Conservation (phyloP, 2,113 vertebrate genomes). For the Orientallactaga bullata region DNA sequence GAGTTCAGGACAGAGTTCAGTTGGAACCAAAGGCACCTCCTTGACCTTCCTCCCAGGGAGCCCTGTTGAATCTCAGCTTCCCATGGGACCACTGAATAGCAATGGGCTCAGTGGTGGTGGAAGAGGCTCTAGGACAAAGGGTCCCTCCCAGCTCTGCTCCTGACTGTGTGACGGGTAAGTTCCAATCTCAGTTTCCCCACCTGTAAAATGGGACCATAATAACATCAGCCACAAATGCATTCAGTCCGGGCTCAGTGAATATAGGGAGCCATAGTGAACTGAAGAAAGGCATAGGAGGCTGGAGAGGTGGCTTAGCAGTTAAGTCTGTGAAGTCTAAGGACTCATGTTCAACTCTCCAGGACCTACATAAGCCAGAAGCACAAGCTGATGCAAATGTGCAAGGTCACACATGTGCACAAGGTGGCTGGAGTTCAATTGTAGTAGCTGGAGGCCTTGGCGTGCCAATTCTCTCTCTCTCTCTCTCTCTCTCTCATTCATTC, state of each 20-base stretch:
- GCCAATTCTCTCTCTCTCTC: no score
- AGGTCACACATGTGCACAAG: no score
- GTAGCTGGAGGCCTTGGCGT: no score
- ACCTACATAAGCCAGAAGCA: no score
- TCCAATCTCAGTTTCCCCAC: neutral
- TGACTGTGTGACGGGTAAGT: fast-evolving
- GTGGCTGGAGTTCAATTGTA: no score
- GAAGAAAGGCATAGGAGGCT: neutral
- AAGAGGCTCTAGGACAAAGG: neutral
- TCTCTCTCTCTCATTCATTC: no score
- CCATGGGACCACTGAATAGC: neutral
- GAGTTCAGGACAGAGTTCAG: neutral
- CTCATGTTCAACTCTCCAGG: no score
- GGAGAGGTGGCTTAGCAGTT: no score
- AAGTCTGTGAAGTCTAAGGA: no score
- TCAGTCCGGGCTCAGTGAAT: neutral
- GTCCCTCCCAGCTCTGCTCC: no score
- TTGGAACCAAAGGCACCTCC: neutral
- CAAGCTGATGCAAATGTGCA: no score
- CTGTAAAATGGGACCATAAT: neutral
- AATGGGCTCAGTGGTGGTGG: no score
- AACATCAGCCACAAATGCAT: neutral
- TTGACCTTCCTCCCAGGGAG: neutral
- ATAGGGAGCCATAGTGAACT: neutral
- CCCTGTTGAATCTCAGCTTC: neutral